Evolutionary conservation across 2,797 vertebrate genomes (phyloP), one percentile per base, ranked within the genome.

Genomic region (Oreochromis mossambicus): DNA sequence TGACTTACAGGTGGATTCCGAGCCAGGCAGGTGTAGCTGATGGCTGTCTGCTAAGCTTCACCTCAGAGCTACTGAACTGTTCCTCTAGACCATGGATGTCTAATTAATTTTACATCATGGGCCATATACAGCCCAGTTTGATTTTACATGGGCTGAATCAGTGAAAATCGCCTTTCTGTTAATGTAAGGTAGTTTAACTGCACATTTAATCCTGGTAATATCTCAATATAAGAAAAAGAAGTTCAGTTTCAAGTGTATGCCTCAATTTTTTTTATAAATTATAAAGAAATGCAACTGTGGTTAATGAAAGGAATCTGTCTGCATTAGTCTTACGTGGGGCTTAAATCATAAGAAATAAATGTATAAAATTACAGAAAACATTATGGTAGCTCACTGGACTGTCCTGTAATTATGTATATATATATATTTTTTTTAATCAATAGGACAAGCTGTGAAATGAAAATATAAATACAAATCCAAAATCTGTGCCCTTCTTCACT

Each of bases 1-100:
- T 70, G 38, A 70, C 5, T 43, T 9, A 68, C 63, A 68, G n/a
- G 1, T 43, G 12, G 63, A 9, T 41, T 0, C n/a, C 0, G 0
- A n/a, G 17, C 7, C n/a, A 43, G 63, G 12, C 36, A 43, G 36
- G n/a, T 43, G n/a, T 24, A 68, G 36, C 63, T 68, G 36, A 68
- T 24, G n/a, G 7, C 63, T 68, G 63, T 43, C 36, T 68, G 63
- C 36, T 14, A 68, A 24, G 63, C 36, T 41, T 68, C 36, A 24
- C 63, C 63, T 41, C 63, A 68, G 61, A 41, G 13, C 8, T 41
- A 24, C 38, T 1, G 63, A 43, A 68, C 0, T 68, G 8, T 68
- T 9, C n/a, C 38, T 70, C 21, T 24, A 43, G 66, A 70, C 29
- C 29, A 34, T 3, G 6, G 3, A 61, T 61, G 5, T 61, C 17